Evolutionary conservation across 2,888 invertebrate species (phyloP), one percentile per base, ranked within the genome.

Genomic region (Diabrotica balteata): DNA sequence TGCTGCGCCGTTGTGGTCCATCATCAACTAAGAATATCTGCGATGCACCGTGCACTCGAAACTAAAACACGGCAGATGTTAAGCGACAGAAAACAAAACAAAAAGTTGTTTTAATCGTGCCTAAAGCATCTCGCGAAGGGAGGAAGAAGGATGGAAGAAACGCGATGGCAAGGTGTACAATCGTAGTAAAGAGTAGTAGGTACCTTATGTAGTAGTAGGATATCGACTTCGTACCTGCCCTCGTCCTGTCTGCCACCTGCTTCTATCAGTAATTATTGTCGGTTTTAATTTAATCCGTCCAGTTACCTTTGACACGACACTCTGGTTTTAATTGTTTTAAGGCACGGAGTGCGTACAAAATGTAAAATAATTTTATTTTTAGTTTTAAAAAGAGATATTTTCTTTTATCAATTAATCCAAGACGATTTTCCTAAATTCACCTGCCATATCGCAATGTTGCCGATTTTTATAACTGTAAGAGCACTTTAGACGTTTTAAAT

Each of bases 191-290:
- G 64, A 63, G 66, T 63, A 61, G 54, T 54, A 58, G 57, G 45
- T 53, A 59, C 47, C 47, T 47, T 47, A 47, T 10, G 47, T 10
- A 45, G 22, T 57, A 57, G 43, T 45, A 44, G 17, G 44, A 57
- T 57, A 43, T 45, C 17, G 45, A 44, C 60, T 68, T 64, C 69
- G 62, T 74, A 74, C 72, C 74, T 74, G 73, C 72, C 74, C 72
- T 72, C 72, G 72, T 63, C 71, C 59, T 74, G 74, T 63, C 71
- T 65, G 67, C 74, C 74, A 74, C 74, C 74, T 74, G 74, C 74
- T 64, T 50, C 44, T 44, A 55, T 49, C 64, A 55, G 64, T 69
- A 72, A 73, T 72, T 72, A 70, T 65, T 61, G 52, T 43, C 32
- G 58, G 44, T 45, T 45, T 43, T 8, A 4, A 57, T 45, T 45